Evolutionary conservation across 1,140 invertebrate genomes (phyloP).

Genomic region (Rhopalosiphum padi): DNA sequence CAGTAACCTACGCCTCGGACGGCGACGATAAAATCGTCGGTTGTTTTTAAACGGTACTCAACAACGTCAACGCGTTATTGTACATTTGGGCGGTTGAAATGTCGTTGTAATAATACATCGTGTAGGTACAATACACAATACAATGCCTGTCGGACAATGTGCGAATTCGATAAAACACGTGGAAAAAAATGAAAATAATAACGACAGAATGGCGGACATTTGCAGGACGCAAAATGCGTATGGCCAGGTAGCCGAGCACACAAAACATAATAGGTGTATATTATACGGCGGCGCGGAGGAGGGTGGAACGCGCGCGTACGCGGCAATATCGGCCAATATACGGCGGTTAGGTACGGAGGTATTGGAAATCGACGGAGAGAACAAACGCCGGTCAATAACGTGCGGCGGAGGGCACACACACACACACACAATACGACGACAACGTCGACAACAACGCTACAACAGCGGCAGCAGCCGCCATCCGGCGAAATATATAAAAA

Average conservation of each 20-base stretch:
- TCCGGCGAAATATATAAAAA: background rate
- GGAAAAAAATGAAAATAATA: constrained; percentile 11
- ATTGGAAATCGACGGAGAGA: constrained; percentile 1
- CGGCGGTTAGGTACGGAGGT: background rate
- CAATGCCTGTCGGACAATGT: background rate
- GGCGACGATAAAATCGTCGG: too few species aligned
- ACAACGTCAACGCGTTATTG: too few species aligned
- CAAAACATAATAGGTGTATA: background rate
- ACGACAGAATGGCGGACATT: background rate
- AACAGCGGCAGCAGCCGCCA: background rate
- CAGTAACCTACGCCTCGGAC: too few species aligned
- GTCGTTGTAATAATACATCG: background rate
- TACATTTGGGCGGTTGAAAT: too few species aligned
- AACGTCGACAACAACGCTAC: background rate
- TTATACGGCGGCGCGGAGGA: background rate
- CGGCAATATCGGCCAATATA: background rate
- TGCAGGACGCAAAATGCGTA: background rate
- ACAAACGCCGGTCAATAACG: background rate
- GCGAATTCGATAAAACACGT: background rate
- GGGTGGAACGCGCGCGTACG: too few species aligned
- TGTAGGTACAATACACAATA: background rate
- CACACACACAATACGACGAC: background rate
- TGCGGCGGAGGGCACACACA: too few species aligned
- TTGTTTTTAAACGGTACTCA: too few species aligned
- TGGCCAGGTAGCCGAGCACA: background rate